Conservation (phyloP, 2,888 invertebrate genomes). For the Pheosia tremula region DNA sequence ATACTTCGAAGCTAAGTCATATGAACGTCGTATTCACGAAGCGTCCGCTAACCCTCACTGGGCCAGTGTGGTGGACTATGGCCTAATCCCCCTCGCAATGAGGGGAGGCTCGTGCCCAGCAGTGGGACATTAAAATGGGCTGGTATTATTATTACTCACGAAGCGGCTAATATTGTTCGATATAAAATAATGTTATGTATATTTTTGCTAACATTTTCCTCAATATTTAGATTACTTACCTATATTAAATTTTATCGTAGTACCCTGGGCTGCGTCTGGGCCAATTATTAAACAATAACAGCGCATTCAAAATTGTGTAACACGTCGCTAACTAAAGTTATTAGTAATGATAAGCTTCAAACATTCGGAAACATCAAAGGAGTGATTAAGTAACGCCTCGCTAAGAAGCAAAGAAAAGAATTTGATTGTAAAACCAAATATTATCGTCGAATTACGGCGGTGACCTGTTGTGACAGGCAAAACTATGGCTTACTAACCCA, state of each 20-base stretch:
- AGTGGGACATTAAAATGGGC: no score
- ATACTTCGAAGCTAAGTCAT: no score
- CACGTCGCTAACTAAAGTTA: constrained; percentile 11
- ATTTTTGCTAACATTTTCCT: neutral
- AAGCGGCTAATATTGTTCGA: no score
- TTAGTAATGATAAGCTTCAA: constrained; percentile 7
- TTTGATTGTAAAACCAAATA: constrained; percentile 19
- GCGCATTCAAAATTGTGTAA: neutral
- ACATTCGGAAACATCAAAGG: constrained; percentile 16
- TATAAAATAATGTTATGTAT: no score
- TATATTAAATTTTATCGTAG: neutral
- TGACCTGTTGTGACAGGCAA: constrained; percentile 34
- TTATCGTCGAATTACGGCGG: constrained; percentile 18
- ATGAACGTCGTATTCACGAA: no score
- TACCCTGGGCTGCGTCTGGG: neutral
- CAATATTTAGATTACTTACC: neutral
- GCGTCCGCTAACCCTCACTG: no score
- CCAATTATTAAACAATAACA: neutral
- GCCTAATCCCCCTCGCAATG: no score
- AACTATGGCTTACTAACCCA: constrained; percentile 65
- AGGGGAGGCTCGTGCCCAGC: no score
- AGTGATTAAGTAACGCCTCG: constrained; percentile 26
- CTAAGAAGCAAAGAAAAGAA: constrained; percentile 20
- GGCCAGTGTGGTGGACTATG: no score
- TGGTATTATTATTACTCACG: no score